Base-by-base conservation (phyloP, 2,113 vertebrate genomes). In the Piprites chloris region DNA sequence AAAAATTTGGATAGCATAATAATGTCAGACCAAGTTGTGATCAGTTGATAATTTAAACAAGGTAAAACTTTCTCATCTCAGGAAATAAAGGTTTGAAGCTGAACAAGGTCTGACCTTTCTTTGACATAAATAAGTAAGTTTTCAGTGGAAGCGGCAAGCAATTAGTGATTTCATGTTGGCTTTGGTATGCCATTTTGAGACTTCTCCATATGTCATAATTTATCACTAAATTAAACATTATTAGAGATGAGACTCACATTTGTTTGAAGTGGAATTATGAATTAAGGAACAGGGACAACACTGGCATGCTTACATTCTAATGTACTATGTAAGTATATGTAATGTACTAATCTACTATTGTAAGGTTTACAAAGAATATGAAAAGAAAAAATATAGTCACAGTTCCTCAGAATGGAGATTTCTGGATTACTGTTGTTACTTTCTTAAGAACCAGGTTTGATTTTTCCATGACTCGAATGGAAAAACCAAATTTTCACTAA, bases 401-500 rank as follows among this genome's bases (percentile, higher is more conserved):
- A 41, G 9, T 76, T 90, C 68, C 30, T 72, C 72, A 87, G 39
- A 79, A 85, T 39, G 6, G 37, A 72, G 20, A 71, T 75, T 55
- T 78, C 53, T 67, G 1, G 3, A 55, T 68, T 91, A 26, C 7
- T 0, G 1, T 52, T 5, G 0, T 32, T 80, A 46, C 11, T 75
- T 83, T 65, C 21, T 72, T 66, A 77, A 77, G 30, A 86, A 62
- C 22, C 11, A 30, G 3, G 8, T 27, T 85, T 50, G 15, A 3
- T 85, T 82, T 75, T 53, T 72, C 35, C 35, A 55, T 55, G 6
- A 74, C 11, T 6, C 46, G 41, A 89, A 82, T 47, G 10, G 5
- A 74, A 87, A 89, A 89, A 66, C 5, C 39, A 91, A 67, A 17
- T 62, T 84, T 69, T 32, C 20, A 62, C n/a, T 33, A 90, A 76